These are phyloP conservation scores for Drosophila hawaiiensis DNA, from an alignment of 2,888 invertebrate genomes.

Conservation along the genomic window DNA sequence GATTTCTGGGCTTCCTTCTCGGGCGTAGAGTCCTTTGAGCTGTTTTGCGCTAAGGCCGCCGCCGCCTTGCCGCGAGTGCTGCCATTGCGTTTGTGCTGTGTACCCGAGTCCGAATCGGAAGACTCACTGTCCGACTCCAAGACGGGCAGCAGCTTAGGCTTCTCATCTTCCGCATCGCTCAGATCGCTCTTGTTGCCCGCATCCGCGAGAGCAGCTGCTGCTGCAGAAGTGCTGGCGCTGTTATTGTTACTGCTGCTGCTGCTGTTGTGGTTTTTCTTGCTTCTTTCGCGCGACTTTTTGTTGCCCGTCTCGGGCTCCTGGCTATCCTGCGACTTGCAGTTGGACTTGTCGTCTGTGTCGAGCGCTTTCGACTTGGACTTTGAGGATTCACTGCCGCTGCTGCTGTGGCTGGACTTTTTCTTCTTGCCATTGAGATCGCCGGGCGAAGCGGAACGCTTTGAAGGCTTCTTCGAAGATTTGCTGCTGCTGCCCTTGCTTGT, in stretches of 20 bases:
- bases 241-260: slow-evolving; percentile 6
- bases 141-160: slow-evolving; percentile 58
- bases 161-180: slow-evolving; percentile 78
- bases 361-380: slow-evolving; percentile 42
- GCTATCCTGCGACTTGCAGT: slow-evolving; percentile 44
- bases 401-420: slow-evolving; percentile 44
- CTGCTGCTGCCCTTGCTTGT: slow-evolving; percentile 15
- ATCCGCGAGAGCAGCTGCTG: not conserved
- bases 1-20: slow-evolving; percentile 84
- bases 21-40: slow-evolving; percentile 66
- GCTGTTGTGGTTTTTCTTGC: slow-evolving; percentile 58
- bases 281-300: slow-evolving; percentile 55
- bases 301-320: slow-evolving; percentile 50
- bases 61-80: slow-evolving; percentile 60
- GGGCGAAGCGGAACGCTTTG: slow-evolving; percentile 68
- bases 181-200: slow-evolving; percentile 69
- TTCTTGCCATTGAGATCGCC: slow-evolving; percentile 72
- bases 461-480: slow-evolving; percentile 54
- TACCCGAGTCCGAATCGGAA: slow-evolving; percentile 82
- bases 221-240: slow-evolving; percentile 25
- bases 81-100: slow-evolving; percentile 82
- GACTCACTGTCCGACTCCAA: slow-evolving; percentile 82
- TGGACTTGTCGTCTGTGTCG: slow-evolving; percentile 58
- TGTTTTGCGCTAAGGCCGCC: slow-evolving; percentile 44
- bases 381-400: slow-evolving; percentile 43